These are phyloP conservation scores for Thaumatotibia leucotreta DNA, from an alignment of 1,140 invertebrate genomes.

Conservation along the genomic window DNA sequence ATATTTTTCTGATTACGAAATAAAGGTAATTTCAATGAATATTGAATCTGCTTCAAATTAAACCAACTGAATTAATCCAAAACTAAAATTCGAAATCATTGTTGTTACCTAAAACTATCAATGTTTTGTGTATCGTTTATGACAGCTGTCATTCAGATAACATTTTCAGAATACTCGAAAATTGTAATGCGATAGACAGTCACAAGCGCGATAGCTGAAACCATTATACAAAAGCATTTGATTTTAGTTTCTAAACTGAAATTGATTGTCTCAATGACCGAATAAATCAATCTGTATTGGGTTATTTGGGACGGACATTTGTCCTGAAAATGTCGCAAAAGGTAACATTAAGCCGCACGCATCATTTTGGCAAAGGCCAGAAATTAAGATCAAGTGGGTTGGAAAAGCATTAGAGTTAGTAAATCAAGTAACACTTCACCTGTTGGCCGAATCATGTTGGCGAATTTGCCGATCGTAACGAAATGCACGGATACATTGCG, in stretches of 20 bases:
- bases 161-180: no score
- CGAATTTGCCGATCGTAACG: conserved; percentile 20
- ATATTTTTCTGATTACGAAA: no score
- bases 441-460: conserved; percentile 41
- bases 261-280: background rate
- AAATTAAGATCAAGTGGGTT: conserved; percentile 59
- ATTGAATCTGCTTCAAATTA: no score
- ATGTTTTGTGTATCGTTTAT: no score
- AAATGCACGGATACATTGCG: background rate
- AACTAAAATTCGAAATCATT: no score
- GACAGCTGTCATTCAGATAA: no score
- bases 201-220: no score
- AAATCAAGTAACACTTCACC: conserved; percentile 65
- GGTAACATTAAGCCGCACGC: conserved; percentile 33
- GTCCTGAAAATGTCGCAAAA: background rate
- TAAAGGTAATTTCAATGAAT: no score
- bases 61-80: no score
- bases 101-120: no score
- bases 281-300: background rate
- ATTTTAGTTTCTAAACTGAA: background rate
- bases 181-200: no score
- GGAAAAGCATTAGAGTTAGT: conserved; percentile 68
- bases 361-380: conserved; percentile 62
- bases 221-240: no score
- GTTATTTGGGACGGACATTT: background rate